Percentiles rank a stretch among this genome's conserved stretches.
phyloP scores from a whole-genome alignment of 2,797 vertebrate species.

The Halcyon smyrnensis region DNA sequence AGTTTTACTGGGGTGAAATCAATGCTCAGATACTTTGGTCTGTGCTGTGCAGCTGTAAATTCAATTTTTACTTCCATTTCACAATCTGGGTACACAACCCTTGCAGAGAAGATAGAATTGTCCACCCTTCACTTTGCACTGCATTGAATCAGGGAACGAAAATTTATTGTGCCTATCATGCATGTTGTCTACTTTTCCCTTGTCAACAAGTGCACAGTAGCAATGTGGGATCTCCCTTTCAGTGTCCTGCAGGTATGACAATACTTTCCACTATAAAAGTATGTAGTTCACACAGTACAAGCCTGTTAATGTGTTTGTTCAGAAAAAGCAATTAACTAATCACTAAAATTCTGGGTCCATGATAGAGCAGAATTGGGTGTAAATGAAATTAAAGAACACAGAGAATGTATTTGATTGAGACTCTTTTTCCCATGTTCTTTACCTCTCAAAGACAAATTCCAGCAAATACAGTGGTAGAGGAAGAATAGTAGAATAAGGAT shows the following conservation, averaged over 20 bases:
- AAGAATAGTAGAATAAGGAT: not conserved
- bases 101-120: not conserved
- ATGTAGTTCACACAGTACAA: not conserved
- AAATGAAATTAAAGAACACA: not conserved
- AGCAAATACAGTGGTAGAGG: not conserved
- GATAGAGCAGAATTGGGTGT: not conserved
- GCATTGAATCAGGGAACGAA: not conserved
- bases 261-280: not conserved
- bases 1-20: not conserved
- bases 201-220: not conserved
- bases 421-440: not conserved
- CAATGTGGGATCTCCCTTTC: not conserved
- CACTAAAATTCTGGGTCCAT: not conserved
- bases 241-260: not conserved
- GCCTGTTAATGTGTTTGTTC: not conserved
- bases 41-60: not conserved
- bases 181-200: not conserved
- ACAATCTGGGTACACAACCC: accelerated
- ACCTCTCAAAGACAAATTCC: not conserved
- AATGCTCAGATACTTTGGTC: not conserved
- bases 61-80: not conserved
- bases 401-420: not conserved
- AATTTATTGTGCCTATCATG: not conserved
- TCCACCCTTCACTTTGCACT: not conserved
- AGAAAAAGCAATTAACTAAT: not conserved